These are phyloP conservation scores for Desmodus rotundus DNA, from an alignment of 2,113 vertebrate species.

Conservation along the genomic window DNA sequence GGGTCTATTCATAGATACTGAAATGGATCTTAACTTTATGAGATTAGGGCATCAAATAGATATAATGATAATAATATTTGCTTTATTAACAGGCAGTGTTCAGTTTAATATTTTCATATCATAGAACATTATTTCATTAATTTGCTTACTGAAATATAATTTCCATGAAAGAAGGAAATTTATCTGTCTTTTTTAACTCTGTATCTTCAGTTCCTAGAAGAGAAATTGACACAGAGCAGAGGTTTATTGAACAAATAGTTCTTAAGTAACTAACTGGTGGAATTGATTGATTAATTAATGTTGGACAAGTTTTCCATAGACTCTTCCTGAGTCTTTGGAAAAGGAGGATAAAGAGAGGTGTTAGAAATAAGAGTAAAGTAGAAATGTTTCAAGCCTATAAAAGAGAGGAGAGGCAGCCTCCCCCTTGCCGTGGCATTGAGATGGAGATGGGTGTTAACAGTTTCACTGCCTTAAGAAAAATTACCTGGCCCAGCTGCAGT, in stretches of 20 bases:
- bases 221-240: background rate
- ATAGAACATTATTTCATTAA: background rate
- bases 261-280: background rate
- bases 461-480: background rate
- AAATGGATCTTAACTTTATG: background rate
- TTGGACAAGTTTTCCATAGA: background rate
- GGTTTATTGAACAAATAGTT: background rate
- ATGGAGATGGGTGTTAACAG: background rate
- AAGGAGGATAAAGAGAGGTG: background rate
- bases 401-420: background rate
- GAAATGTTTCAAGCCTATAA: background rate
- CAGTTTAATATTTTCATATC: background rate
- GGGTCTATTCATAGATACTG: background rate
- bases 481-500: background rate
- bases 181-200: background rate
- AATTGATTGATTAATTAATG: background rate
- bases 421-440: background rate
- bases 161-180: background rate
- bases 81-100: background rate
- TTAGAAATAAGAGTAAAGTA: background rate
- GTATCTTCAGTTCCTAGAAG: background rate
- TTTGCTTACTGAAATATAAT: background rate
- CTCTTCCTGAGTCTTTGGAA: background rate
- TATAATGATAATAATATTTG: background rate
- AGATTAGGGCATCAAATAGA: background rate